Evolutionary conservation across 1,140 invertebrate species (phyloP), one percentile per base, ranked within the genome.

Genomic region (Thaumetopoea pityocampa): DNA sequence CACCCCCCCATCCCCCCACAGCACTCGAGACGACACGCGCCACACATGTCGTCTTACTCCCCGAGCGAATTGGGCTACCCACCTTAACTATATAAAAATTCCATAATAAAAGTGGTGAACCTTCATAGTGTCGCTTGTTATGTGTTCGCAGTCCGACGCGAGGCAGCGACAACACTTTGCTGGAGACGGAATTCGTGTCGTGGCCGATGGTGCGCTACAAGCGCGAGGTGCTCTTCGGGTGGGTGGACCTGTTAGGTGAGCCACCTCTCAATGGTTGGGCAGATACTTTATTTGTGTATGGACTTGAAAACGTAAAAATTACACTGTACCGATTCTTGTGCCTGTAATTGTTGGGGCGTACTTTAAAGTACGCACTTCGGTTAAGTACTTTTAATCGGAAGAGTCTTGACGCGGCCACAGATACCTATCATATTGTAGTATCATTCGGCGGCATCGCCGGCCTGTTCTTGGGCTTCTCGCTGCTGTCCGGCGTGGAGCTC

Each of bases 181-280:
- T 89, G 42, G 87, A 88, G 58, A 74, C 74, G 4, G 88, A 90
- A 67, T 91, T 90, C 51, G 87, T 90, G 0, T 90, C 89, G 1
- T 93, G 91, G 92, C 91, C 92, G 0, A 90, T 91, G 83, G 89
- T 92, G 5, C 72, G 89, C 2, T 93, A 92, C 56, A 92, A 92
- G 59, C 86, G 91, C 11, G 90, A 93, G 67, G 91, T 93, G 1
- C 80, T 92, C 9, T 93, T 93, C 58, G 92, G 92, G 26, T 93
- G 91, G 91, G 89, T 93, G 0, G 92, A 93, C 83, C 81, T 93
- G 22, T 61, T 93, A 22, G 91, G 87, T 86, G 72, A 56, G 48
- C 33, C 28, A 38, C 6, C 22, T 28, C 27, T 17, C 28, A 27
- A n/a, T n/a, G n/a, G n/a, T n/a, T 11, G 8, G 4, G 2, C 4